These are phyloP conservation scores for Nemotelus nigrinus DNA, from an alignment of 2,888 invertebrate genomes.

Conservation along the genomic window DNA sequence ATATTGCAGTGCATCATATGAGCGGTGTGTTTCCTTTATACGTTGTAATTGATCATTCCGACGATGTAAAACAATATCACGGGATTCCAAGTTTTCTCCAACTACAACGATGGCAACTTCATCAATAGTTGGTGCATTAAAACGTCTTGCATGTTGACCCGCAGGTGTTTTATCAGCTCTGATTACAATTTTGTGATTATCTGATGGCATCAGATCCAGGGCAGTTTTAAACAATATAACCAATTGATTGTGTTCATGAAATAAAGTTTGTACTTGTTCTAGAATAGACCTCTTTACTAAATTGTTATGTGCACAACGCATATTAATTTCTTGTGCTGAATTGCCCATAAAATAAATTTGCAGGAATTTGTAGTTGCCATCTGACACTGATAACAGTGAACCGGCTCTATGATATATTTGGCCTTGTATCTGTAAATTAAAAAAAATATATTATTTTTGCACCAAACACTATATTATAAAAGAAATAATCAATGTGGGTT, in stretches of 20 bases:
- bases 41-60: conserved; percentile 40
- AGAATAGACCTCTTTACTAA: no score
- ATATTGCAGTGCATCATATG: conserved; percentile 60
- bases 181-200: conserved; percentile 58
- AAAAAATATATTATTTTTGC: background rate
- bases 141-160: conserved; percentile 56
- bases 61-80: conserved; percentile 57
- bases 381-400: no score
- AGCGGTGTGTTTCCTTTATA: conserved; percentile 53
- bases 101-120: conserved; percentile 59
- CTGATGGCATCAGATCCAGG: conserved; percentile 56
- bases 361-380: no score
- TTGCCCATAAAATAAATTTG: no score
- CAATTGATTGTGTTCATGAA: no score
- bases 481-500: no score
- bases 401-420: conserved; percentile 24
- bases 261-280: no score
- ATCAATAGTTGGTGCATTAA: conserved; percentile 59
- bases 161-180: conserved; percentile 58
- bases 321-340: no score
- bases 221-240: no score
- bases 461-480: background rate
- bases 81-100: conserved; percentile 56
- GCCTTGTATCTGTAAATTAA: conserved; percentile 17
- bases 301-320: no score